Percentiles rank a stretch among this genome's conserved stretches.
Conservation (phyloP, 2,797 vertebrate genomes). For the Hoplostethus atlanticus region DNA sequence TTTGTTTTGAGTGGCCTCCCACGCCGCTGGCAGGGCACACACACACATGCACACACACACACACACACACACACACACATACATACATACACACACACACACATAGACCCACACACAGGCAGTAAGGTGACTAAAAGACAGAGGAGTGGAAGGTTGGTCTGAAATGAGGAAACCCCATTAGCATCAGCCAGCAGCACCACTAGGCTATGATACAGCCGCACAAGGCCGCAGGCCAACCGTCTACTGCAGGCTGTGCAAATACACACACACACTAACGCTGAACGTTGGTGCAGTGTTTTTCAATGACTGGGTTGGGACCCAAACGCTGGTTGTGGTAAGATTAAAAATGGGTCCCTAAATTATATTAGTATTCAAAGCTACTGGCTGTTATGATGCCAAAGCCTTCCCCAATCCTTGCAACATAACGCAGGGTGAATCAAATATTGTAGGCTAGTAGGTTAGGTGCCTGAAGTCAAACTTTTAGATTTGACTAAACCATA, state of each 20-base stretch:
- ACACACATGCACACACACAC: conserved; percentile 21
- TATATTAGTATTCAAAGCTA: conserved; percentile 62
- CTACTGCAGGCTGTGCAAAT: conserved; percentile 53
- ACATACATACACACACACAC: conserved; percentile 12
- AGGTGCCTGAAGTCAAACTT: conserved; percentile 1
- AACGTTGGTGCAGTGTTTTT: conserved; percentile 36
- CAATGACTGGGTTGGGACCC: conserved; percentile 41
- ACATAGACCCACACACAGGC: conserved; percentile 27
- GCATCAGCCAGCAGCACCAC: conserved; percentile 58
- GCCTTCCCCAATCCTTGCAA: conserved; percentile 24
- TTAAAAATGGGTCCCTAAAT: conserved; percentile 61
- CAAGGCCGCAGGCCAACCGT: conserved; percentile 58
- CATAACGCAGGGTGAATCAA: conserved; percentile 28
- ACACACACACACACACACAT: background rate
- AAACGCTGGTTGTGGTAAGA: conserved; percentile 53
- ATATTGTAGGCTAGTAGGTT: conserved; percentile 22
- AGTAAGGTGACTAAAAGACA: conserved; percentile 59
- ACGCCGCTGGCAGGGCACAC: conserved; percentile 61
- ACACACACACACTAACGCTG: conserved; percentile 18
- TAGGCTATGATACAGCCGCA: conserved; percentile 64
- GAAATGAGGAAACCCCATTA: conserved; percentile 71
- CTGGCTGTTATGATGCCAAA: conserved; percentile 44
- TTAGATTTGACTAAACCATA: background rate
- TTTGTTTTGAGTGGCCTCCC: conserved; percentile 73
- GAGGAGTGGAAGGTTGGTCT: conserved; percentile 59